phyloP scores from a whole-genome alignment of 2,888 invertebrate genomes.

The Yponomeuta malinellus region DNA sequence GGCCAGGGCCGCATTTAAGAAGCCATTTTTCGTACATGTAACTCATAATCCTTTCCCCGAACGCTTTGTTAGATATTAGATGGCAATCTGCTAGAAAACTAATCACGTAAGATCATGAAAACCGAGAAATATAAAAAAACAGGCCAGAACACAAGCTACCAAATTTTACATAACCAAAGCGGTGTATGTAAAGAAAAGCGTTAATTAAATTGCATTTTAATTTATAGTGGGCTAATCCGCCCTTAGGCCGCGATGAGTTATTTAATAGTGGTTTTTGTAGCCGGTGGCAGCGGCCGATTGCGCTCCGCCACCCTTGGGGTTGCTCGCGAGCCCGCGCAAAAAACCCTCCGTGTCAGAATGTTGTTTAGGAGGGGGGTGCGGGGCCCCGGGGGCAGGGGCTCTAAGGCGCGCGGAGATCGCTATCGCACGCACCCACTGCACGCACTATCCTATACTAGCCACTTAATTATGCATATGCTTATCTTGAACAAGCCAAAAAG shows the following conservation, averaged over 20 bases:
- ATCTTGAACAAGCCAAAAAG: constrained; percentile 33
- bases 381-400: constrained; percentile 25
- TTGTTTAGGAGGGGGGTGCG: constrained; percentile 61
- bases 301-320: constrained; percentile 68
- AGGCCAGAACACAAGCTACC: background rate
- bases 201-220: constrained; percentile 64
- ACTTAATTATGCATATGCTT: constrained; percentile 64
- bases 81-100: too few relatives aligned
- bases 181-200: background rate
- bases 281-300: constrained; percentile 55
- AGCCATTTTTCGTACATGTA: constrained; percentile 31
- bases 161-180: background rate
- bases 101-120: too few relatives aligned
- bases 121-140: background rate
- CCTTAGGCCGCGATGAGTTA: constrained; percentile 59
- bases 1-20: constrained; percentile 47
- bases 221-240: constrained; percentile 27
- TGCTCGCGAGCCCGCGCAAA: constrained; percentile 60
- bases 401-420: constrained; percentile 61
- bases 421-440: constrained; percentile 74
- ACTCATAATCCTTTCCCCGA: constrained; percentile 15
- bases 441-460: constrained; percentile 68
- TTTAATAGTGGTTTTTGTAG: constrained; percentile 72
- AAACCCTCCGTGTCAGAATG: constrained; percentile 70
- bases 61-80: too few relatives aligned